Evolutionary conservation across 2,888 invertebrate species (phyloP).

Genomic region (Calliscelio sp.): DNA sequence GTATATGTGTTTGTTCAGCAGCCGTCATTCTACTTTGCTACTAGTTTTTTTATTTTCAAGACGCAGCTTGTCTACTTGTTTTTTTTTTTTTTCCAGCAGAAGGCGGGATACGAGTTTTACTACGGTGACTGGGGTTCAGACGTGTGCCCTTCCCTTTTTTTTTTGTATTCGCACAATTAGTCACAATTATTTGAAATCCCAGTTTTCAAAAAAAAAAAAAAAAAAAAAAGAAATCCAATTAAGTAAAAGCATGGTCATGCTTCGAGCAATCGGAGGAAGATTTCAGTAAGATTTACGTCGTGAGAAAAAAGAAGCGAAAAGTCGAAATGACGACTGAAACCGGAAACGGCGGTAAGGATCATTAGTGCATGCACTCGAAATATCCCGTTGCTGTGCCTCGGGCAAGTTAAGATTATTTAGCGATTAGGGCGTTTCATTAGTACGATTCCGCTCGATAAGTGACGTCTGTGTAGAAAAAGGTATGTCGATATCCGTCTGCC

Average conservation of each 20-base stretch:
- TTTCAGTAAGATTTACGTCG: conserved; percentile 78
- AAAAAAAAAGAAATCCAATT: conserved; percentile 81
- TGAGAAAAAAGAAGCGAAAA: conserved; percentile 15
- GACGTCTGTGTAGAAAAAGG: not conserved
- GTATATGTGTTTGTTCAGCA: no score
- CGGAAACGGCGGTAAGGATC: conserved; percentile 1
- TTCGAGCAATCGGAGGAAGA: conserved; percentile 79
- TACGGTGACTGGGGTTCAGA: no score
- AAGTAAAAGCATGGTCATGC: conserved; percentile 73
- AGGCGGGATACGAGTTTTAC: no score
- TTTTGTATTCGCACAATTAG: conserved; percentile 15
- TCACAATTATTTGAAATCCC: conserved; percentile 3
- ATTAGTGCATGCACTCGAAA: conserved; percentile 39
- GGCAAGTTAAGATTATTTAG: conserved; percentile 34
- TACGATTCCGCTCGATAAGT: not conserved
- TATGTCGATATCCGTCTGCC: not conserved
- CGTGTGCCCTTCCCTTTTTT: no score
- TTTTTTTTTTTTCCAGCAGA: no score
- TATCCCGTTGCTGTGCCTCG: conserved; percentile 5
- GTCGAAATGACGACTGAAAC: conserved; percentile 25
- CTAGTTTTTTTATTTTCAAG: no score
- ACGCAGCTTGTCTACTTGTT: no score
- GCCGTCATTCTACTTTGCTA: no score
- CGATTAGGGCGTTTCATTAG: conserved; percentile 32
- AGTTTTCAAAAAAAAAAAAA: not conserved